Percentiles rank a stretch among this genome's conserved stretches.
Conservation (phyloP, 2,888 invertebrate species). For the Metopia argyrocephala region DNA sequence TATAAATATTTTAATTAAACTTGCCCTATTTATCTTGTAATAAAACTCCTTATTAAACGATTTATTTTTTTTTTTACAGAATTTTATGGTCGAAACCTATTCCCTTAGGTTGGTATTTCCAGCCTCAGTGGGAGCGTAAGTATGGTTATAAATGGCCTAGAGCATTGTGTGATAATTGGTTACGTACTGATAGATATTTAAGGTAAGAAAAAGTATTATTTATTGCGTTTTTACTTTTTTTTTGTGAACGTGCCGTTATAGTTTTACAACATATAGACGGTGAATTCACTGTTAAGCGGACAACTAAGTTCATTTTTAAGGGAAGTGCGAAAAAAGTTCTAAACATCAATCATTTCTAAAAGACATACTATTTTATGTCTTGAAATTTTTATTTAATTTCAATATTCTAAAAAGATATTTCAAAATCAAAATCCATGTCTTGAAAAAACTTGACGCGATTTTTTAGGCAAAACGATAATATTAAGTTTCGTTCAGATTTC, state of each 20-base stretch:
- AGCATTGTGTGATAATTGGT: conserved; percentile 93
- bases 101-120: conserved; percentile 95
- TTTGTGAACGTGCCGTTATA: conserved; percentile 72
- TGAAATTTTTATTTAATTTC: too few species aligned
- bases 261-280: neutral
- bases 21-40: neutral
- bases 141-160: conserved; percentile 91
- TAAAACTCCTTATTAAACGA: neutral
- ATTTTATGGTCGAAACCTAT: conserved; percentile 94
- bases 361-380: too few species aligned
- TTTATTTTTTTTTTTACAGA: conserved; percentile 72
- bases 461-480: too few species aligned
- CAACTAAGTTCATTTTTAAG: too few species aligned
- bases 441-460: too few species aligned
- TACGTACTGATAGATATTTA: conserved; percentile 87
- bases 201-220: conserved; percentile 87
- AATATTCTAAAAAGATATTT: too few species aligned
- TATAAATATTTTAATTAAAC: neutral
- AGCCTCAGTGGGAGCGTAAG: conserved; percentile 90
- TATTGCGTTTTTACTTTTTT: conserved; percentile 81
- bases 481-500: too few species aligned
- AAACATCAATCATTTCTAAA: too few species aligned
- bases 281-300: too few species aligned
- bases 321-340: too few species aligned
- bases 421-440: too few species aligned